Evolutionary conservation across 2,888 invertebrate genomes (phyloP).

Genomic region (Embidobia sp.): DNA sequence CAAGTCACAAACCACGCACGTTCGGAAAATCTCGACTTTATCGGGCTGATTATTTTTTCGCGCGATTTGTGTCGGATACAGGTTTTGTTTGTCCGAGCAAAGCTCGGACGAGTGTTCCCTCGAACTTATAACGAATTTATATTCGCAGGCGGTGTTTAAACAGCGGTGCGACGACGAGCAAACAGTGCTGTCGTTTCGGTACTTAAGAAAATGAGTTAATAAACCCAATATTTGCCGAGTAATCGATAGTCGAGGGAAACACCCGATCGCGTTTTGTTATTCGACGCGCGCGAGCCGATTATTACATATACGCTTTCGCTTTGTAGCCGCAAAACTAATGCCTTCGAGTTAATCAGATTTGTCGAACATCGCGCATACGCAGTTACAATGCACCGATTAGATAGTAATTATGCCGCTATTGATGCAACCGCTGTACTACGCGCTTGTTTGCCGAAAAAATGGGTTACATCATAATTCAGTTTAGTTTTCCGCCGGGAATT

Average conservation of each 20-base stretch:
- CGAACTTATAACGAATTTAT: conserved; percentile 38
- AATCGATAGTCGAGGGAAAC: conserved; percentile 12
- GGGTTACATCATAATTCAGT: no score
- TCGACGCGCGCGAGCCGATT: conserved; percentile 10
- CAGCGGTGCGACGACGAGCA: conserved; percentile 24
- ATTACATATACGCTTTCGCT: conserved; percentile 5
- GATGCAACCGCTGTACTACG: conserved; percentile 1
- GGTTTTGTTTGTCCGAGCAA: not conserved
- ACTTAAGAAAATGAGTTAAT: conserved; percentile 50
- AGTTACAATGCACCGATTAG: conserved; percentile 37
- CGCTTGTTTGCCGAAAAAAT: not conserved
- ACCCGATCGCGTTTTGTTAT: conserved; percentile 18
- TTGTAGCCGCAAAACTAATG: conserved; percentile 33
- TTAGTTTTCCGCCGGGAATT: no score
- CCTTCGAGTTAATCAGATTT: conserved; percentile 42
- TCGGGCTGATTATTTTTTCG: no score
- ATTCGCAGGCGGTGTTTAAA: conserved; percentile 32
- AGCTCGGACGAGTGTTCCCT: no score
- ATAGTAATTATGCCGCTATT: conserved; percentile 16
- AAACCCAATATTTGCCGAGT: conserved; percentile 28
- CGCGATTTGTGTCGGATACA: no score
- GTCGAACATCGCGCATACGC: conserved; percentile 22
- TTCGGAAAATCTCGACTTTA: not conserved
- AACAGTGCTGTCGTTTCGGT: conserved; percentile 21
- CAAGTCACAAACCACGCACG: conserved; percentile 2